Percentiles rank a stretch among this genome's conserved stretches.
Evolutionary conservation across 1,140 invertebrate species (phyloP).

Genomic region (Rhagoletis zephyria): DNA sequence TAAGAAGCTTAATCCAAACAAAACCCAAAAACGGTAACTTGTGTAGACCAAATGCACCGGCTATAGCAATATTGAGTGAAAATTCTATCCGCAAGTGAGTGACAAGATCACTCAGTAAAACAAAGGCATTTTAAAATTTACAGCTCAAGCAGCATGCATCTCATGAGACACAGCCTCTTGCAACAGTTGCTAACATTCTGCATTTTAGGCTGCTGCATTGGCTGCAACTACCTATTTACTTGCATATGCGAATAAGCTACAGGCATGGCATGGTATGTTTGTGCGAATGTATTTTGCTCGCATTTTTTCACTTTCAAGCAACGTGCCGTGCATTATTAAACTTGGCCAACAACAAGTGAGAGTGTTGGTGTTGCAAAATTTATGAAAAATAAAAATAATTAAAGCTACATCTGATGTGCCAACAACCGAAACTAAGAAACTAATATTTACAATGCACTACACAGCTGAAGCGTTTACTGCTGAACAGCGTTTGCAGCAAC

Average conservation of each 20-base stretch:
- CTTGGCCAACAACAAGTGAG: conserved; percentile 23
- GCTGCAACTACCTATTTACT: not conserved
- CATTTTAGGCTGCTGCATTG: not conserved
- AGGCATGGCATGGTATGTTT: not conserved
- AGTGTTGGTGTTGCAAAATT: not conserved
- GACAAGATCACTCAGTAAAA: not conserved
- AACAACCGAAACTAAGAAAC: not conserved
- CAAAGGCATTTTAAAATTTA: no score
- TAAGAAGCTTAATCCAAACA: not conserved
- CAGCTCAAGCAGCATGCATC: not conserved
- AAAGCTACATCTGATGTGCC: no score
- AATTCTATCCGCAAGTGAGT: not conserved
- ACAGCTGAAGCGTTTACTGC: not conserved
- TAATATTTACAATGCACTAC: not conserved
- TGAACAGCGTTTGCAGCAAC: conserved; percentile 3
- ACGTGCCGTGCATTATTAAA: not conserved
- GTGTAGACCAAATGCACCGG: not conserved
- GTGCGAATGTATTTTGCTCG: not conserved
- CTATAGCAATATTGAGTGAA: not conserved
- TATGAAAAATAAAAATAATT: no score
- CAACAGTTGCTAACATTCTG: not conserved
- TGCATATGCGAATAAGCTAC: not conserved
- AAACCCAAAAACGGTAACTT: conserved; percentile 10
- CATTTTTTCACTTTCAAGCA: conserved; percentile 26
- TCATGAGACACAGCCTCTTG: not conserved